phyloP scores from a whole-genome alignment of 92 coral and sea anemone genomes.

The Diadumene lineata region DNA sequence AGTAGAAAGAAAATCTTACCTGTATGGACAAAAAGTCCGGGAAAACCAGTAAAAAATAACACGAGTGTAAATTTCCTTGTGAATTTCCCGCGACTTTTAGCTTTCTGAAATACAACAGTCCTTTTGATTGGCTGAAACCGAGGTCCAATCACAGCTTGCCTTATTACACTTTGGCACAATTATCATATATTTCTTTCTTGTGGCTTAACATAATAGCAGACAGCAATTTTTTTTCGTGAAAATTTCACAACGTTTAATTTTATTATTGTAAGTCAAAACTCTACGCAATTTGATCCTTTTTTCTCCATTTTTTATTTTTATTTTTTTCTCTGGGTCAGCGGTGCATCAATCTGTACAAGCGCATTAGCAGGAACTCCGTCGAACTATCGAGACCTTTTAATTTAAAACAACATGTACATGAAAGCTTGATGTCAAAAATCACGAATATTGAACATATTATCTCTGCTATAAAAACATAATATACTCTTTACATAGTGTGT shows the following conservation, averaged over 20 bases:
- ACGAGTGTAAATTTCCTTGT: background rate
- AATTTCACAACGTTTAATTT: no score
- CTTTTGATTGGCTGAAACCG: conserved; percentile 42
- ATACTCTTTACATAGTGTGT: background rate
- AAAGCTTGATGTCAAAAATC: conserved; percentile 1
- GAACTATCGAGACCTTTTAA: no score
- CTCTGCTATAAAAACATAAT: background rate
- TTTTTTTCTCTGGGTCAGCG: no score
- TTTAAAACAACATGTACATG: background rate
- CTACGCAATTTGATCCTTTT: no score
- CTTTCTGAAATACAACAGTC: conserved; percentile 17
- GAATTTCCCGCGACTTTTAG: conserved; percentile 78
- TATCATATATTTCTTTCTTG: no score
- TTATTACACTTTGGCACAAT: no score
- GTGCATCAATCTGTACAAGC: background rate
- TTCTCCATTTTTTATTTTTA: no score
- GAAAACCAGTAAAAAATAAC: background rate
- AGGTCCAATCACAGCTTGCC: background rate
- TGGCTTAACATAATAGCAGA: no score
- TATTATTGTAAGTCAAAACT: no score
- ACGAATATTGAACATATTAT: background rate
- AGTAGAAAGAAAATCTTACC: background rate
- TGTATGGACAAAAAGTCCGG: background rate
- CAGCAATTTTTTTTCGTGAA: no score
- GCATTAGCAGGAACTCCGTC: background rate